Evolutionary conservation across 1,140 invertebrate genomes (phyloP).

Genomic region (Lysiphlebus fabarum): DNA sequence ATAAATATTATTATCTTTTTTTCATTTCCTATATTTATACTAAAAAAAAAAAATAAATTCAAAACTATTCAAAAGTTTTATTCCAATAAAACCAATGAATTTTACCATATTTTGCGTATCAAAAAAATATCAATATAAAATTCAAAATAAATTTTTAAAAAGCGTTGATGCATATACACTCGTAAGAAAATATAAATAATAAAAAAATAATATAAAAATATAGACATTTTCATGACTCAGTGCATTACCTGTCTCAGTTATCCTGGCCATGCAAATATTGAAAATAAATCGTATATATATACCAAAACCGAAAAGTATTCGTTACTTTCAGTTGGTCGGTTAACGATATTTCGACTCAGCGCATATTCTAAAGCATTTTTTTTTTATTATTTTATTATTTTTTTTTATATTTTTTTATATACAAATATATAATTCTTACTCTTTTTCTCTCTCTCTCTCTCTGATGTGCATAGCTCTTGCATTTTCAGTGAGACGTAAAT

Average conservation of each 20-base stretch:
- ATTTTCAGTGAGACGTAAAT: no score
- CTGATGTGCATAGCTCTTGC: neutral
- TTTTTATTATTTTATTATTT: no score
- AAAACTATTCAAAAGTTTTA: no score
- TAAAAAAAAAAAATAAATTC: no score
- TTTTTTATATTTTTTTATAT: neutral
- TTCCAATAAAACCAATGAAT: conserved; percentile 4
- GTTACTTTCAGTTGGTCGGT: conserved; percentile 45
- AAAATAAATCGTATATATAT: conserved; percentile 47
- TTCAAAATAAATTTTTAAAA: conserved; percentile 1
- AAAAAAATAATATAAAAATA: neutral
- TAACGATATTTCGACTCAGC: conserved; percentile 19
- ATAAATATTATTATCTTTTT: no score
- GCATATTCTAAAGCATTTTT: no score
- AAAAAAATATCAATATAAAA: neutral
- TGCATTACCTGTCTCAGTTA: conserved; percentile 36
- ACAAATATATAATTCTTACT: neutral
- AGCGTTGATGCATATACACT: neutral
- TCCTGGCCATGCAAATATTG: conserved; percentile 47
- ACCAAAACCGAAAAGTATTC: conserved; percentile 41
- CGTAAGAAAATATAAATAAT: neutral
- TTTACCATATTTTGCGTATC: conserved; percentile 4
- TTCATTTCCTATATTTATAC: no score
- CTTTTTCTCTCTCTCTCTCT: neutral
- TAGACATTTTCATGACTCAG: conserved; percentile 29